These are phyloP conservation scores for Teleogryllus occipitalis DNA, from an alignment of 1,140 invertebrate species.

Conservation along the genomic window DNA sequence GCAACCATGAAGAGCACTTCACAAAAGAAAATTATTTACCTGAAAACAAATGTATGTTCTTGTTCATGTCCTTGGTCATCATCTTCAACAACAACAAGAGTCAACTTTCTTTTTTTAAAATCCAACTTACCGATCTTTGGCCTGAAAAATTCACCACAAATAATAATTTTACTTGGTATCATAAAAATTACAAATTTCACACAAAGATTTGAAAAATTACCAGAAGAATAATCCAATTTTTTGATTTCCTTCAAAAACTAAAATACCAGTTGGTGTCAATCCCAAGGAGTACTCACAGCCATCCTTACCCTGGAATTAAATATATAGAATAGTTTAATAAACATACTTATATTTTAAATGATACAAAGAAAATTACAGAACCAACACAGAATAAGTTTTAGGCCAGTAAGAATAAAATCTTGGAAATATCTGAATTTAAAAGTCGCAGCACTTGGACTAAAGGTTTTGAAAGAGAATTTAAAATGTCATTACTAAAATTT, in stretches of 20 bases:
- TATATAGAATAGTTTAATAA: too few relatives aligned
- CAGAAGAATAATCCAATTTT: slow-evolving; percentile 99
- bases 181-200: not conserved
- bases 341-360: too few relatives aligned
- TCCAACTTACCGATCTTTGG: slow-evolving; percentile 88
- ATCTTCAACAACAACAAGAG: slow-evolving; percentile 90
- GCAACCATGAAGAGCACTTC: slow-evolving; percentile 10
- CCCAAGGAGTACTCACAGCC: slow-evolving; percentile 93
- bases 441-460: too few relatives aligned
- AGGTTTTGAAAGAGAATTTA: too few relatives aligned
- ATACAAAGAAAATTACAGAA: too few relatives aligned
- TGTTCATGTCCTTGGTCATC: slow-evolving; percentile 89
- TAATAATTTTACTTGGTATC: not conserved
- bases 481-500: too few relatives aligned
- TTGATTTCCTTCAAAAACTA: slow-evolving; percentile 89
- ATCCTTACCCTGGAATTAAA: slow-evolving; percentile 73
- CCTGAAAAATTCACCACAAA: slow-evolving; percentile 27
- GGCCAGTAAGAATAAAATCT: too few relatives aligned
- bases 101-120: slow-evolving; percentile 94
- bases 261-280: slow-evolving; percentile 91
- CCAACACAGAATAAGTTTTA: too few relatives aligned
- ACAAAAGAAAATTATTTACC: slow-evolving; percentile 34
- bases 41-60: slow-evolving; percentile 87
- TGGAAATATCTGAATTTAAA: too few relatives aligned
- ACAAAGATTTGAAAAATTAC: slow-evolving; percentile 37